phyloP scores from a whole-genome alignment of 2,797 vertebrate genomes.

The Eleutherodactylus coqui region DNA sequence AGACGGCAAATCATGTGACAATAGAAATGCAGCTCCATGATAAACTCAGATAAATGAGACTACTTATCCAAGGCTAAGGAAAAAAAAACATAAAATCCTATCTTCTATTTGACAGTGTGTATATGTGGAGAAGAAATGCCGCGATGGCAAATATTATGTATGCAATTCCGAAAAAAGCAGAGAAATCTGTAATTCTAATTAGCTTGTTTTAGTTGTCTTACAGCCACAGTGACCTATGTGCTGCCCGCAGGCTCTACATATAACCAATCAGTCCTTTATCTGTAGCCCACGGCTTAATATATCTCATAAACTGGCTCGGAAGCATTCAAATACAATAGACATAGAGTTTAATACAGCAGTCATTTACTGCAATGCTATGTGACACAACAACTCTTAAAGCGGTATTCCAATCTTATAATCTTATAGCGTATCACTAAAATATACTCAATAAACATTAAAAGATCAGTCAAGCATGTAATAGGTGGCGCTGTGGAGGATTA shows the following conservation, averaged over 20 bases:
- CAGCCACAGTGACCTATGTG: background rate
- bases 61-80: constrained; percentile 18
- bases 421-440: too few relatives aligned
- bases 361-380: background rate
- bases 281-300: background rate
- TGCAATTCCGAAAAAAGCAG: background rate
- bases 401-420: background rate
- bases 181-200: constrained; percentile 15
- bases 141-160: background rate
- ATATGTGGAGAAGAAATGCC: constrained; percentile 13
- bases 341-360: background rate
- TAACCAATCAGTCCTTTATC: background rate
- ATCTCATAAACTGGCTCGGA: background rate
- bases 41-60: constrained; percentile 38
- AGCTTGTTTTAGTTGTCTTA: background rate
- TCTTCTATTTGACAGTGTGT: background rate
- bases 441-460: too few relatives aligned
- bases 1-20: constrained; percentile 24
- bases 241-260: background rate
- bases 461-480: too few relatives aligned
- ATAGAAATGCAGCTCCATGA: constrained; percentile 15
- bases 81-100: constrained; percentile 10
- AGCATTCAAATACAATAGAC: background rate
- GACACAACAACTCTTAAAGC: background rate
- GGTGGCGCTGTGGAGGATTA: too few relatives aligned